Base-by-base conservation (phyloP, 2,113 vertebrate species). In the Amphilophus citrinellus region DNA sequence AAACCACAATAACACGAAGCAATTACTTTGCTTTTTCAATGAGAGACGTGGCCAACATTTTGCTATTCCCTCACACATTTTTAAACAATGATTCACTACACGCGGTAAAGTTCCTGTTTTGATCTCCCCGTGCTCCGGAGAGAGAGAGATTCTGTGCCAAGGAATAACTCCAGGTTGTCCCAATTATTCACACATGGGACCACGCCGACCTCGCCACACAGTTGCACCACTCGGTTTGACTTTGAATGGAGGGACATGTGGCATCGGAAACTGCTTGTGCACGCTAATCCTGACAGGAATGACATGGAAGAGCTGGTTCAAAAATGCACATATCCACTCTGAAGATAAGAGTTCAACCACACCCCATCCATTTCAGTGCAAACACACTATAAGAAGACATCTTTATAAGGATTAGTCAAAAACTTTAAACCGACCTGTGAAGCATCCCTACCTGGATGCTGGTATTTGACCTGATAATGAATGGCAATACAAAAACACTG, bases 101-200 rank as follows among this genome's bases (percentile, higher is more conserved):
- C 27, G 47, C 83, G 86, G 88, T 79, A 44, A 83, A 63, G 84
- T 84, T 88, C 88, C 83, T 76, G 83, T 91, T 92, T 91, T 91
- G 85, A 94, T 87, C 91, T 87, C 83, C 57, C 75, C 3, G 2
- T 79, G 63, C 82, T 79, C 39, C 50, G 39, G 84, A 86, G 83
- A 90, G 93, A 90, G 92, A 81, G 87, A 57, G 75, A 80, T 92
- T 91, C 90, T 93, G 88, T 92, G 90, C 85, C 88, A 82, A 60
- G 79, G 87, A 91, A 92, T 87, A 91, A 87, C 91, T 92, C 56
- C 86, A 88, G 88, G 84, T 90, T 85, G 90, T 63, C 84, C 88
- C 91, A 93, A 95, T 94, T 92, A 92, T 88, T 93, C 90, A 87
- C 94, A 95, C 86, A 76, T 93, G 92, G 87, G 71, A 84, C 37